These are phyloP conservation scores for Nothoprocta pentlandii DNA, from an alignment of 2,113 vertebrate genomes.

Conservation along the genomic window DNA sequence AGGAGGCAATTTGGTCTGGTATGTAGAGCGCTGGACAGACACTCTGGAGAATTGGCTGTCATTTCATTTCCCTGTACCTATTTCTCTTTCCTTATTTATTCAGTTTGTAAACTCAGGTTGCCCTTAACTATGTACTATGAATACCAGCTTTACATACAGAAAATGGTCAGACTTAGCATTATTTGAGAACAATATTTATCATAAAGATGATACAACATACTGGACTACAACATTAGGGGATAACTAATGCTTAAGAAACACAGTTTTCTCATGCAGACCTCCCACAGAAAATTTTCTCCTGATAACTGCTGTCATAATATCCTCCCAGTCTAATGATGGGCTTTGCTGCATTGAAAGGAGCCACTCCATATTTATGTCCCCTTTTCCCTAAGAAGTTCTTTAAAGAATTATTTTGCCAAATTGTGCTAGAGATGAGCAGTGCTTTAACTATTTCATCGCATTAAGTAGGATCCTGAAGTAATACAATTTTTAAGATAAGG, in stretches of 20 bases:
- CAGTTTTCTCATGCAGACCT: neutral
- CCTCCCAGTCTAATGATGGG: neutral
- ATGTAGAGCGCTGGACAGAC: neutral
- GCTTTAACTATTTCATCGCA: slow-evolving; percentile 54
- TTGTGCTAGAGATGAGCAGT: neutral
- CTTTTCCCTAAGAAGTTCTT: neutral
- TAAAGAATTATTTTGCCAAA: slow-evolving; percentile 31
- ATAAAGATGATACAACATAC: neutral
- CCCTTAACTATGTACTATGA: neutral
- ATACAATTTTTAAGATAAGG: slow-evolving; percentile 45
- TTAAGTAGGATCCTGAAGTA: slow-evolving; percentile 42
- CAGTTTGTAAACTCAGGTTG: neutral
- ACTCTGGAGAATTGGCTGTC: rapidly evolving
- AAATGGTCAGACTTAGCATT: neutral
- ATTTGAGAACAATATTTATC: neutral
- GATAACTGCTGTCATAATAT: neutral
- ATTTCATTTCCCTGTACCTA: neutral
- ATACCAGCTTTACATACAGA: neutral
- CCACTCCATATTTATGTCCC: slow-evolving; percentile 6
- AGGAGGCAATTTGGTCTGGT: neutral
- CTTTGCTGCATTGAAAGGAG: neutral
- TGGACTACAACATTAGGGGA: neutral
- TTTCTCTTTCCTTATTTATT: neutral
- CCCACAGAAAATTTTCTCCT: neutral
- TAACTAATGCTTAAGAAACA: neutral